Conservation (phyloP, 1,140 invertebrate species). For the Euschistus heros region DNA sequence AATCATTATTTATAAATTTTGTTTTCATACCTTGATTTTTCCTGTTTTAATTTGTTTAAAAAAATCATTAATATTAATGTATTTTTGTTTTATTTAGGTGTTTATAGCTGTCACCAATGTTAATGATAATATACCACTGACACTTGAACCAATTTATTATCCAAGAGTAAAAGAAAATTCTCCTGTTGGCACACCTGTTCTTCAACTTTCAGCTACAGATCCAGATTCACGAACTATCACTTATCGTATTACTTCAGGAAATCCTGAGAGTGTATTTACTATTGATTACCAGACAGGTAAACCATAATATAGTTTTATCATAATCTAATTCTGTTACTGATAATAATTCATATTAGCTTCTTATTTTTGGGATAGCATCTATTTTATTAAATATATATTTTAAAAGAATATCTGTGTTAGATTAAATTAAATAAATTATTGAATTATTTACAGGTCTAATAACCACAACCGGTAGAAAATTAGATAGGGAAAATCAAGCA, state of each 20-base stretch:
- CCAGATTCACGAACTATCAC: slow-evolving; percentile 61
- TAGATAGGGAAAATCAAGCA: slow-evolving; percentile 74
- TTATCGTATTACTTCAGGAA: slow-evolving; percentile 78
- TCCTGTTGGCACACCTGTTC: slow-evolving; percentile 55
- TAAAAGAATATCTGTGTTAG: too few relatives aligned
- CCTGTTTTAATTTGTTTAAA: too few relatives aligned
- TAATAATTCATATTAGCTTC: too few relatives aligned
- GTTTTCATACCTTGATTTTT: too few relatives aligned
- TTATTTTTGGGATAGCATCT: too few relatives aligned
- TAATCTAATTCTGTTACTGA: too few relatives aligned
- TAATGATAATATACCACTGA: slow-evolving; percentile 89
- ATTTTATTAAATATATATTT: too few relatives aligned
- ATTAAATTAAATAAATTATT: too few relatives aligned
- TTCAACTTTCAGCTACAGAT: slow-evolving; percentile 69
- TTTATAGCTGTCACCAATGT: slow-evolving; percentile 79
- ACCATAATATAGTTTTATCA: too few relatives aligned
- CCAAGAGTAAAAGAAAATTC: slow-evolving; percentile 74
- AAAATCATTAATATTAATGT: too few relatives aligned
- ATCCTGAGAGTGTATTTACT: slow-evolving; percentile 79
- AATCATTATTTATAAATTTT: too few relatives aligned
- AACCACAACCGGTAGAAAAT: slow-evolving; percentile 63
- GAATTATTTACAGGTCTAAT: slow-evolving; percentile 55
- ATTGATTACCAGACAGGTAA: slow-evolving; percentile 76
- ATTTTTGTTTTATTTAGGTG: slow-evolving; percentile 45
- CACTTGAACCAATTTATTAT: slow-evolving; percentile 74